Evolutionary conservation across 2,113 vertebrate genomes (phyloP), one percentile per base, ranked within the genome.

Genomic region (Ibidorhyncha struthersii): DNA sequence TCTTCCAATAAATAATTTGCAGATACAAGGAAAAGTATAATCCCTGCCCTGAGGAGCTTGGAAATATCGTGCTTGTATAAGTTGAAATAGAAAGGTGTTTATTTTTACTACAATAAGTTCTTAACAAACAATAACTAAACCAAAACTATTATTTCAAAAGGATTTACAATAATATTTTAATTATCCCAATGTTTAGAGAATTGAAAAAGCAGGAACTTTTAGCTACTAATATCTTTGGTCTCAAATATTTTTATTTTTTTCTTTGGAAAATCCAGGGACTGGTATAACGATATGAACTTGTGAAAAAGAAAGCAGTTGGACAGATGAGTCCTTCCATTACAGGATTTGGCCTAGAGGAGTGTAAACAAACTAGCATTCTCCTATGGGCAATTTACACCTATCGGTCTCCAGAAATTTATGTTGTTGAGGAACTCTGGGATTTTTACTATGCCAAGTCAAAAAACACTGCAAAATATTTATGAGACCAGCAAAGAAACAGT

Each of bases 1-100:
- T 81, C 65, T 86, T 97, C 82, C 77, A 93, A 84, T 85, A 94
- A 95, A 87, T 85, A 90, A 96, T 89, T 82, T 96, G 69, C n/a
- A 78, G 80, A 81, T 93, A 95, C 52, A 95, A 94, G 78, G 86
- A 93, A 79, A 91, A 90, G 55, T 86, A 89, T 86, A 96, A 94
- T 95, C 92, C 90, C 47, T 91, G 83, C 94, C 90, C 80, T 67
- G 69, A 96, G 72, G 82, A 96, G 49, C 52, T 27, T 72, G 65
- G 89, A 97, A 95, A 96, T 94, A 97, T 89, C 86, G 83, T 94
- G 88, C 86, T 93, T 76, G 56, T 95, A 10, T 89, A 92, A 91
- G 66, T 26, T 92, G 77, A 92, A 96, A 91, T 65, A 86, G 61
- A 91, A 96, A 96, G 83, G 89, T 84, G 80, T 95, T 97, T 94